Evolutionary conservation across 2,113 vertebrate species (phyloP).

Genomic region (Fregetta grallaria): DNA sequence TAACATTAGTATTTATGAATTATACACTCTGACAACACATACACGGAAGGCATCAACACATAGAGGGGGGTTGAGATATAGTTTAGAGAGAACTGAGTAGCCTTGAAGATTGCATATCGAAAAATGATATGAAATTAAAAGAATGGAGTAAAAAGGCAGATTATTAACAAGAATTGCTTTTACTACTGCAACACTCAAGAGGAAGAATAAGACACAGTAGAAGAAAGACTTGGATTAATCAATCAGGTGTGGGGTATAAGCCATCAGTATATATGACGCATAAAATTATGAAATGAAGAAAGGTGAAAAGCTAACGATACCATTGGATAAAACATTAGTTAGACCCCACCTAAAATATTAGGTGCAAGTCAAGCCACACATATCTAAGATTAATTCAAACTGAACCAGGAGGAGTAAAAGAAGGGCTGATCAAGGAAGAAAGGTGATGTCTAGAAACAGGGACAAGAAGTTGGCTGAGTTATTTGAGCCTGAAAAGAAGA

Average conservation of each 20-base stretch:
- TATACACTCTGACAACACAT: neutral
- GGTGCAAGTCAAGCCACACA: neutral
- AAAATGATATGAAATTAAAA: neutral
- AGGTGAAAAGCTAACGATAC: neutral
- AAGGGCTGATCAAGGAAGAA: neutral
- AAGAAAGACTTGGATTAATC: neutral
- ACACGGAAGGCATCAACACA: neutral
- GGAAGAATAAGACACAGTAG: neutral
- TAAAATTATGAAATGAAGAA: neutral
- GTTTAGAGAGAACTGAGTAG: neutral
- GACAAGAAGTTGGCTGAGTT: neutral
- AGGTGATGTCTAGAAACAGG: neutral
- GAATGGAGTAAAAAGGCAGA: neutral
- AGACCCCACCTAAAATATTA: neutral
- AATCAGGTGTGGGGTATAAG: neutral
- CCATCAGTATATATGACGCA: neutral
- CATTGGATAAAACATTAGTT: neutral
- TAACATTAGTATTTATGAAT: neutral
- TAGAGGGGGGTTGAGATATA: rapidly evolving
- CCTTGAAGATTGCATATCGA: neutral
- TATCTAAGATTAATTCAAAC: neutral
- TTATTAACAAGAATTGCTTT: neutral
- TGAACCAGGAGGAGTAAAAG: neutral
- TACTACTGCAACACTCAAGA: neutral
- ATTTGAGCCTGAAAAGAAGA: neutral